Percentiles rank a stretch among this genome's conserved stretches.
phyloP scores from a whole-genome alignment of 2,888 invertebrate genomes.

The Tuberolachnus salignus region DNA sequence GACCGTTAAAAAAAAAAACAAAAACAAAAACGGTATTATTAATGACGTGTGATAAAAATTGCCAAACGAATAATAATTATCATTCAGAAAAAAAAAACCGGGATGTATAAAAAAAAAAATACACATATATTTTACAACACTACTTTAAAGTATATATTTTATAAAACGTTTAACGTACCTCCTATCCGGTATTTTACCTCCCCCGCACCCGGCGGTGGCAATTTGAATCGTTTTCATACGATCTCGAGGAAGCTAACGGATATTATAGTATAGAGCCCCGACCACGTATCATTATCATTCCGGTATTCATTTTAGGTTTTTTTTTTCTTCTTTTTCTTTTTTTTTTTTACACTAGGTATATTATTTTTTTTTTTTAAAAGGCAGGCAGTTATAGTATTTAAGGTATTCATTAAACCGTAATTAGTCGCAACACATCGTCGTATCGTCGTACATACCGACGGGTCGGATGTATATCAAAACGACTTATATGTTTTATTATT shows the following conservation, averaged over 20 bases:
- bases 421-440: constrained; percentile 31
- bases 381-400: neutral
- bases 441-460: too few species aligned
- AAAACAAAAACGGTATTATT: too few species aligned
- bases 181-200: neutral
- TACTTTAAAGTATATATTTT: neutral
- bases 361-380: neutral
- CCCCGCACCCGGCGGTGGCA: neutral
- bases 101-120: neutral
- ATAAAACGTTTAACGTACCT: neutral
- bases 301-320: neutral
- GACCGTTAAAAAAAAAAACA: too few species aligned
- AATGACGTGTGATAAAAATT: too few species aligned
- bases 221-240: neutral
- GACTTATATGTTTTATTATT: too few species aligned
- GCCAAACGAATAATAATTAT: too few species aligned
- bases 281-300: constrained; percentile 2
- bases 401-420: constrained; percentile 45
- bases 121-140: neutral
- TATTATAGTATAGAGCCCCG: too few species aligned
- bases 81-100: too few species aligned
- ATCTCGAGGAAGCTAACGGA: neutral
- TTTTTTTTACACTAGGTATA: neutral
- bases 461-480: neutral
- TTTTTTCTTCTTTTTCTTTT: neutral